A percentile compares a stretch with the other conserved stretches of the same genome.
Conservation (phyloP, 2,888 invertebrate genomes). For the Cacoxenus indagator region DNA sequence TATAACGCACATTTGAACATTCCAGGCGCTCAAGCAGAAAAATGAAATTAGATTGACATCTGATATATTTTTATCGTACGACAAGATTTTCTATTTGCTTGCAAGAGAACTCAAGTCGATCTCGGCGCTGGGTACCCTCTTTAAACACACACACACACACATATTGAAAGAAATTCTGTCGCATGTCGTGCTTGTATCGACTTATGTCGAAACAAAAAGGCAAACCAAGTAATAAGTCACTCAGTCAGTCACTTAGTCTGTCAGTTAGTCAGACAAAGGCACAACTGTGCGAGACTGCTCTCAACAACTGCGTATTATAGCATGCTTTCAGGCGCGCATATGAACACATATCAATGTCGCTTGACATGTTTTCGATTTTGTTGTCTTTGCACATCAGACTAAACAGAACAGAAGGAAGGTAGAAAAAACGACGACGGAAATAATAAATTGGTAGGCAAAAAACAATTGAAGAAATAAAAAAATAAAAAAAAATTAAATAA, state of each 20-base stretch:
- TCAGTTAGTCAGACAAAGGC: not conserved
- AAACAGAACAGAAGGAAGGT: constrained; percentile 20
- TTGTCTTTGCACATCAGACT: constrained; percentile 26
- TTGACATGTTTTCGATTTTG: constrained; percentile 53
- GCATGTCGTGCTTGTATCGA: not conserved
- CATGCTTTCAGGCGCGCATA: not conserved
- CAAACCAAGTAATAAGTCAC: not conserved
- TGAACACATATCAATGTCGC: constrained; percentile 44
- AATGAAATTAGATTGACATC: constrained; percentile 64
- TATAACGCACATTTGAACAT: not conserved
- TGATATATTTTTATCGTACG: constrained; percentile 48
- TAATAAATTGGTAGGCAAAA: constrained; percentile 45
- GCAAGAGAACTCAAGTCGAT: not conserved
- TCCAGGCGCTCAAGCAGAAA: constrained; percentile 47
- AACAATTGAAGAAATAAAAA: constrained; percentile 14
- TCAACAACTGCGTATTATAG: not conserved
- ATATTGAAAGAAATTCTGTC: not conserved
- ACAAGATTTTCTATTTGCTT: constrained; percentile 32
- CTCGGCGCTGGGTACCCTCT: not conserved
- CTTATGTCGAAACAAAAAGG: not conserved
- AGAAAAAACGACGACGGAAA: constrained; percentile 48
- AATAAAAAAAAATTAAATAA: not conserved
- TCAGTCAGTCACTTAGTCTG: not conserved
- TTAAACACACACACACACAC: not conserved
- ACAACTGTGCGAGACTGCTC: not conserved